Base-by-base conservation (phyloP, 2,797 vertebrate species). In the Mus minutoides region DNA sequence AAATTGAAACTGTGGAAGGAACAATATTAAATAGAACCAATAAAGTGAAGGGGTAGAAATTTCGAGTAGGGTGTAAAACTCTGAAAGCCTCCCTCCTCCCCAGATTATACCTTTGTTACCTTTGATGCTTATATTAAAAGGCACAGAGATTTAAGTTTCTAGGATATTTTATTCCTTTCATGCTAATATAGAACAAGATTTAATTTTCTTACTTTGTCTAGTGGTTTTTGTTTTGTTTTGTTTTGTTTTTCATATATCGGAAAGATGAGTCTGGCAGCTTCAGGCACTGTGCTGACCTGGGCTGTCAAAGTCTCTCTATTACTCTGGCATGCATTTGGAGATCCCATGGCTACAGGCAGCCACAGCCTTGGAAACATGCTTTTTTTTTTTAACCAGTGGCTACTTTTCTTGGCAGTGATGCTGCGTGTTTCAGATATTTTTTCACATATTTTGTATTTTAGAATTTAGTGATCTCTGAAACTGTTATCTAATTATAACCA, bases 111-210 rank as follows among this genome's bases (percentile, higher is more conserved):
- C 49, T 56, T 13, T n/a, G 9, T 94, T 6, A 71, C 31, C 78
- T 92, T 56, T 56, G 46, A 49, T 90, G 11, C 79, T 90, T 69
- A 52, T 64, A 62, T 60, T 76, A 86, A 75, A 67, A 84, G 56
- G 64, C 29, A 58, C 11, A 64, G 7, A 94, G 6, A 21, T 62
- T 62, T 31, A 3, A 8, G 1, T 79, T 88, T 71, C 52, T 24
- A 88, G 40, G 24, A 14, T 85, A 73, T 94, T 92, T 90, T 92
- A 75, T 37, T 75, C 12, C 0, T 84, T 92, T 96, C n/a, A 73
- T 90, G 54, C 22, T 54, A 46, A 16, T 16, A 31, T 58, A 77
- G 67, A 22, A 88, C 5, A 77, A 71, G 43, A 17, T 88, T 71
- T 78, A 83, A 88, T 88, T 71, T 82, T 31, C 26, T 29, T 92